Percentiles rank a stretch among this genome's conserved stretches.
These are phyloP conservation scores for Drosophila pseudotakahashii DNA, from an alignment of 2,888 invertebrate species.

Conservation along the genomic window DNA sequence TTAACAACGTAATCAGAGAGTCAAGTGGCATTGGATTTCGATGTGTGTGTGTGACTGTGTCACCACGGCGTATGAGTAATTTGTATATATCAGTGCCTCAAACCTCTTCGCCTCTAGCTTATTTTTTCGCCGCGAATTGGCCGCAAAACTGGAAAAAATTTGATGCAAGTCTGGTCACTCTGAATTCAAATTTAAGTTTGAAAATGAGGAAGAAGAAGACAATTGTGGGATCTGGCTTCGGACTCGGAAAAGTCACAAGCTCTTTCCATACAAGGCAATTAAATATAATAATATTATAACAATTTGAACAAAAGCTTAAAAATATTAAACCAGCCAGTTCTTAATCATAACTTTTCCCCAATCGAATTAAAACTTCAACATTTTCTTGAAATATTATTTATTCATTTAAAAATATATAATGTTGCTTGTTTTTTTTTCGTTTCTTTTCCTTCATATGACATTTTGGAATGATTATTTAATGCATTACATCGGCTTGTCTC, in stretches of 20 bases:
- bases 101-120: too few species aligned
- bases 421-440: slow-evolving; percentile 16
- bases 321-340: too few species aligned
- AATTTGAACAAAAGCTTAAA: too few species aligned
- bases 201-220: too few species aligned
- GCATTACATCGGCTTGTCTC: slow-evolving; percentile 65
- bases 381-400: slow-evolving; percentile 30
- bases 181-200: too few species aligned
- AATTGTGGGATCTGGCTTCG: too few species aligned
- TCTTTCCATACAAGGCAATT: not conserved
- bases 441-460: slow-evolving; percentile 58
- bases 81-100: too few species aligned
- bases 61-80: slow-evolving; percentile 38
- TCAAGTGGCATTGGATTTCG: slow-evolving; percentile 24
- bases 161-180: too few species aligned
- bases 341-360: too few species aligned
- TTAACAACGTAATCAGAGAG: slow-evolving; percentile 29
- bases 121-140: too few species aligned
- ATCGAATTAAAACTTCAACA: not conserved
- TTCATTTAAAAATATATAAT: slow-evolving; percentile 36
- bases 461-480: slow-evolving; percentile 75
- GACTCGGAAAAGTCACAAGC: not conserved
- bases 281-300: not conserved
- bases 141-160: too few species aligned
- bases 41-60: slow-evolving; percentile 42